Evolutionary conservation across 2,797 vertebrate genomes (phyloP), one percentile per base, ranked within the genome.

Genomic region (Clamator glandarius): DNA sequence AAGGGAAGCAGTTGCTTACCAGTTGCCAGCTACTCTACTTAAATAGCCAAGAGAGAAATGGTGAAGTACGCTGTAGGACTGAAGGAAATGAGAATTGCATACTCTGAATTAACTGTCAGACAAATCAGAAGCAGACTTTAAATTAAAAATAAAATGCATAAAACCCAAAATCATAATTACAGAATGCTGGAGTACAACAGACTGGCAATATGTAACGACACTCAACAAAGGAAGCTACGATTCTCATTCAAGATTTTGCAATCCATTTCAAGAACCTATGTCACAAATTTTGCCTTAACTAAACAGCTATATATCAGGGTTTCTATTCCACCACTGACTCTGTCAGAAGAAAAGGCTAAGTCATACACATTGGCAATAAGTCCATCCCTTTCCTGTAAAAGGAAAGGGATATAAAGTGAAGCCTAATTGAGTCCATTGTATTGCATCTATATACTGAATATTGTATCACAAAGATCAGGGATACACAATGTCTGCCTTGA

Each of bases 141-240:
- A 67, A 61, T 84, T 69, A 58, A 77, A 85, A 82, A 62, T 48
- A 42, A 91, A 84, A 69, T 3, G 13, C 20, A 28, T 17, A 44
- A 59, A 66, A 51, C 55, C 2, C 12, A 83, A 63, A 84, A 73
- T 46, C 9, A 23, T 55, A 74, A 24, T 35, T 80, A n/a, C 35
- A 31, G 12, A 63, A 59, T 2, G 3, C 8, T 44, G 24, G 35
- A 24, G 25, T 15, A 51, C 21, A 59, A 29, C 55, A 77, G 50
- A 62, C 76, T 20, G 67, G 31, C 31, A 41, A 31, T 0, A 0
- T 44, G 24, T 10, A 73, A 35, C 0, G 0, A 51, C 5, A 31
- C 26, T 52, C 48, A 62, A 24, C 15, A 84, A 69, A 83, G 19
- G 35, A 79, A 89, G 26, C 9, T 4, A n/a, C 28, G 25, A 74